A percentile compares a stretch with the other conserved stretches of the same genome.
These are phyloP conservation scores for Drosophila tropicalis DNA, from an alignment of 1,140 invertebrate species.

Conservation along the genomic window DNA sequence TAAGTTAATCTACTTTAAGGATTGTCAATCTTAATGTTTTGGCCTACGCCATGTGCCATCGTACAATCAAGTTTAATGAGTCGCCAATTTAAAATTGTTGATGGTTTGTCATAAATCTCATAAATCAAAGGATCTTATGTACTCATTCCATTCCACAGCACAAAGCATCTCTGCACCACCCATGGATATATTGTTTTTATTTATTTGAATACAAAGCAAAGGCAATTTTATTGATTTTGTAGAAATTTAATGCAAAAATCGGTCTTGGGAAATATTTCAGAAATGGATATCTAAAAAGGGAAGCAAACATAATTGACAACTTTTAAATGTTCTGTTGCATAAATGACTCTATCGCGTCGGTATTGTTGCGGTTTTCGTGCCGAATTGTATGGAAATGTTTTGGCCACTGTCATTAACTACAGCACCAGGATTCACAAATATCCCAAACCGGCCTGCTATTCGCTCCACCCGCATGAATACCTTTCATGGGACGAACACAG, in stretches of 20 bases:
- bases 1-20: neutral
- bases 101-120: conserved; percentile 50
- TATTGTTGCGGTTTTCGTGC: conserved; percentile 26
- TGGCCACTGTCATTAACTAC: conserved; percentile 45
- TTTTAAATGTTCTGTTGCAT: conserved; percentile 26
- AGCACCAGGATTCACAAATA: conserved; percentile 4
- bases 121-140: conserved; percentile 43
- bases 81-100: conserved; percentile 25
- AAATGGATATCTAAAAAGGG: conserved; percentile 2
- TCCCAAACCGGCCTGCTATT: neutral
- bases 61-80: conserved; percentile 53
- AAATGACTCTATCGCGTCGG: conserved; percentile 32
- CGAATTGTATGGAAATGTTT: conserved; percentile 37
- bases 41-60: neutral
- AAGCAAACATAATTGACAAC: conserved; percentile 18
- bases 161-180: neutral
- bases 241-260: neutral
- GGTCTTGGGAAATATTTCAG: neutral
- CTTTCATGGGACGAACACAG: conserved; percentile 17
- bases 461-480: neutral
- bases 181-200: conserved; percentile 39
- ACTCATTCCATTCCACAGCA: neutral
- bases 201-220: neutral
- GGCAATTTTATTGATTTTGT: conserved; percentile 2
- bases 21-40: too few relatives aligned